Evolutionary conservation across 92 coral and sea anemone species (phyloP), one percentile per base, ranked within the genome.

Genomic region (Metridium senile): DNA sequence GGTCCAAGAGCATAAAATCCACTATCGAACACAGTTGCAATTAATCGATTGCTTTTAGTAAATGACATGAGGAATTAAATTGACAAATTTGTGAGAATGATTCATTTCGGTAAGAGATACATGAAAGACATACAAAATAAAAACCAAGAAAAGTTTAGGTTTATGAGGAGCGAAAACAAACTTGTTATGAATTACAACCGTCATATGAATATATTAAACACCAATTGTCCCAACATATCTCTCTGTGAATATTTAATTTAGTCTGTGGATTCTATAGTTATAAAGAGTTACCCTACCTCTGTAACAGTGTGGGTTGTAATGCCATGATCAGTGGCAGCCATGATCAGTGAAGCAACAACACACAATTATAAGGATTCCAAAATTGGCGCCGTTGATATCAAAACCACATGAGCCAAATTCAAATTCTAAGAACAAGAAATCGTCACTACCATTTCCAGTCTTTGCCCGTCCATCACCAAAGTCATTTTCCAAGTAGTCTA

Each of bases 301-400:
- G 78, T 57, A 6, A 73, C 68, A 1, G 78, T 31, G 21, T 57
- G 78, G 18, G 56, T 26, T 6, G 31, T 21, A 47, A 20, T 58
- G 26, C 39, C 78, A 30, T 23, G n/a, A 57, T 73, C 66, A 72
- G 76, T 58, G n/a, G n/a, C n/a, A 61, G 66, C 78, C 69, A 63
- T 63, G 1, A 30, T 19, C 22, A 59, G 30, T 59, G 65, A 59
- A 59, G 30, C 65, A 8, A 28, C 49, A 39, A 39, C 49, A 4
- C 13, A 13, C 13, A 39, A 4, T 10, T 11, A 22, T 10, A 26
- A 22, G 32, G 22, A 4, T 7, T 23, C 2, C 1, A 17, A 17
- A 17, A 54, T 1, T 59, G 65, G 16, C 65, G 65, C n/a, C n/a
- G n/a, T n/a, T n/a, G 65, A 10, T 59, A 59, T 10, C 9, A 22